phyloP scores from a whole-genome alignment of 2,888 invertebrate genomes.

The Thymelicus sylvestris region DNA sequence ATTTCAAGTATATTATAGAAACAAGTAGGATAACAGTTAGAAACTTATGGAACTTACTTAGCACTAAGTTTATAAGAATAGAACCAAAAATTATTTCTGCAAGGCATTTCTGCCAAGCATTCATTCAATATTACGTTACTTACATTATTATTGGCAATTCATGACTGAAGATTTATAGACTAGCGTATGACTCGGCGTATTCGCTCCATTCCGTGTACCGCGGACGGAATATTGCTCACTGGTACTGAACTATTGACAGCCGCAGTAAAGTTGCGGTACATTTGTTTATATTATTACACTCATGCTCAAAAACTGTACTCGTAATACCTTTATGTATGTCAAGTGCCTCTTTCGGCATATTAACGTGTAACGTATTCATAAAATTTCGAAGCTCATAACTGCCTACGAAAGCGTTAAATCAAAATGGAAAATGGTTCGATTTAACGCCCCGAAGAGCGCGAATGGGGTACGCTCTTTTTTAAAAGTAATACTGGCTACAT shows the following conservation, averaged over 20 bases:
- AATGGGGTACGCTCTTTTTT: constrained; percentile 39
- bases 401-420: constrained; percentile 43
- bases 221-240: not conserved
- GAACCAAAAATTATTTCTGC: not conserved
- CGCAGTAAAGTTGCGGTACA: constrained; percentile 10
- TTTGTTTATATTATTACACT: not conserved
- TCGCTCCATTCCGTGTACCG: constrained; percentile 1
- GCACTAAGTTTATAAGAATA: not conserved
- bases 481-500: constrained; percentile 28
- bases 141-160: constrained; percentile 10
- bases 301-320: constrained; percentile 8
- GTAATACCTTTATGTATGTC: constrained; percentile 6
- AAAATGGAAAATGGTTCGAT: constrained; percentile 47
- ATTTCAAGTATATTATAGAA: no score
- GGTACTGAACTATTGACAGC: constrained; percentile 6
- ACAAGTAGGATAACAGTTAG: no score
- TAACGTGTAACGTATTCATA: constrained; percentile 39
- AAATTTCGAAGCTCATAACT: constrained; percentile 39
- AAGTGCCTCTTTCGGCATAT: constrained; percentile 3
- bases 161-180: constrained; percentile 11
- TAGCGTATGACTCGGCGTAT: constrained; percentile 4
- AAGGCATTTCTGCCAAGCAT: not conserved
- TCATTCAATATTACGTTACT: constrained; percentile 4
- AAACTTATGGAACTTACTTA: no score
- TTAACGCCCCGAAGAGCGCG: constrained; percentile 48